Base-by-base conservation (phyloP, 2,113 vertebrate species). In the Mus pahari region DNA sequence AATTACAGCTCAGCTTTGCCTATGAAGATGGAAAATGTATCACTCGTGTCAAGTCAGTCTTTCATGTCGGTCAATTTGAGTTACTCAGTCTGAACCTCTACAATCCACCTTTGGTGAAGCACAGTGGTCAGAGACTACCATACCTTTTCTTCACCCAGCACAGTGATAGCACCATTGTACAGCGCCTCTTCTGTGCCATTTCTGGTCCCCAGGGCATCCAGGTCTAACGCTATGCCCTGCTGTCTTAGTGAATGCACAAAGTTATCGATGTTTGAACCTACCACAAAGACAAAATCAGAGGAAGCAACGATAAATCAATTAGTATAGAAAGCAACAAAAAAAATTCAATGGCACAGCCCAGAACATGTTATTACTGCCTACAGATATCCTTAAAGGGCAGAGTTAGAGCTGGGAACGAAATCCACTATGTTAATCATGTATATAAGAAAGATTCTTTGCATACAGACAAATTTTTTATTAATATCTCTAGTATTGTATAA, bases 121-220 rank as follows among this genome's bases (percentile, higher is more conserved):
- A 16, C 4, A 36, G 39, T 12, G n/a, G 0, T 22, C 31, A 20
- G 50, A 74, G n/a, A 5, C 86, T 77, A 22, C 31, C 89, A 2
- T 94, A 99, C 99, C 99, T 99, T 98, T 83, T 74, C 98, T 75
- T 98, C 53, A 1, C 98, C 97, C 0, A 98, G 98, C 16, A 99
- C 98, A 3, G 98, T 98, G 96, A 99, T 98, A 53, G 99, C 99
- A 2, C 99, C 99, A 0, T 99, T 99, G 98, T 99, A 99, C 0
- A 98, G 98, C 0, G 98, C 97, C 0, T 98, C 98, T 0, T 98
- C 94, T 24, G 98, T 98, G 96, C 98, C 99, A 60, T 99, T 98
- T 31, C 90, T 96, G 8, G 33, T 95, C 62, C 95, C 96, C 13
- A 74, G 94, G 1, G 64, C 98, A 96, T 98, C 98, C 96, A 99